These are phyloP conservation scores for Pyrgus malvae DNA, from an alignment of 2,888 invertebrate genomes.

Conservation along the genomic window DNA sequence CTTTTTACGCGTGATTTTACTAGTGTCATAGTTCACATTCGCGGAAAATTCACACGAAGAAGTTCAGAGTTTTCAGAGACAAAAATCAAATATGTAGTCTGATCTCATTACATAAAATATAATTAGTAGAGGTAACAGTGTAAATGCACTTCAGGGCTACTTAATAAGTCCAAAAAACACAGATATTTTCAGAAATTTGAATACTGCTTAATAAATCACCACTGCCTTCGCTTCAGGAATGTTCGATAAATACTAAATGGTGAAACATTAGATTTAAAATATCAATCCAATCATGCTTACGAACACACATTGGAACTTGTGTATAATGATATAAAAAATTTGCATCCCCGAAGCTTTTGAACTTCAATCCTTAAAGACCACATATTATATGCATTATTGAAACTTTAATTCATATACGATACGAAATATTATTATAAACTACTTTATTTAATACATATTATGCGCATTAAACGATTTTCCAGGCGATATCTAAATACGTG, in stretches of 20 bases:
- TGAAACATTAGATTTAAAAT: conserved; percentile 6
- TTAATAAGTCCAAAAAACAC: conserved; percentile 10
- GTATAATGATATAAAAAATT: conserved; percentile 21
- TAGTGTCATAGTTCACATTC: no score
- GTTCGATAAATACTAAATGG: conserved; percentile 3
- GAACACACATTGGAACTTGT: conserved; percentile 18
- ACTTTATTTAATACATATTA: conserved; percentile 14
- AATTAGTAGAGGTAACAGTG: conserved; percentile 7
- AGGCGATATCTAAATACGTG: not conserved
- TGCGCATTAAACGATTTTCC: conserved; percentile 13
- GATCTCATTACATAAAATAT: not conserved
- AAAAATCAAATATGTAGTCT: not conserved
- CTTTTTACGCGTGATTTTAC: no score
- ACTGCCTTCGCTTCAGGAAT: conserved; percentile 21
- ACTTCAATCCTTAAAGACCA: conserved; percentile 1
- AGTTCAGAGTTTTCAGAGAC: no score
- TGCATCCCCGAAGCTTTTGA: conserved; percentile 18
- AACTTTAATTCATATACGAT: conserved; percentile 13
- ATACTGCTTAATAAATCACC: conserved; percentile 18
- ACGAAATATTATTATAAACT: not conserved
- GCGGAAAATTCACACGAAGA: no score
- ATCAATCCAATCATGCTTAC: conserved; percentile 14
- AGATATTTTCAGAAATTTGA: conserved; percentile 16
- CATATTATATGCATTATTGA: conserved; percentile 2
- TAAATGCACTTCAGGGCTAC: not conserved